Percentiles rank a stretch among this genome's conserved stretches.
phyloP scores from a whole-genome alignment of 1,140 invertebrate genomes.

The Papilio polytes region DNA sequence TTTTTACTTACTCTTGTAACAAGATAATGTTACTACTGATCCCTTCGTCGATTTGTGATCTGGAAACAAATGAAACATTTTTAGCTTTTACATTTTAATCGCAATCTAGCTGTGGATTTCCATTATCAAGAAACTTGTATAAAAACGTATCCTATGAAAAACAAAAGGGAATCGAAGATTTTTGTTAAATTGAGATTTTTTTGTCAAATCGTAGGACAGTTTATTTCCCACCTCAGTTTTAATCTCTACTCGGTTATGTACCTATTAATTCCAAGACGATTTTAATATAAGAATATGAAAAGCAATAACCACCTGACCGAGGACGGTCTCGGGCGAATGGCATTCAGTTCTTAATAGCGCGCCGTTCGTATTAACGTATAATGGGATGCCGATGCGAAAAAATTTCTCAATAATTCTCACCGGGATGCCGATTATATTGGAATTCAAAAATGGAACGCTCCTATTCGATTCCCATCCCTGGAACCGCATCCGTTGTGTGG shows the following conservation, averaged over 20 bases:
- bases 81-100: neutral
- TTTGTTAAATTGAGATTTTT: slow-evolving; percentile 24
- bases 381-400: slow-evolving; percentile 70
- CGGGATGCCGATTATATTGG: slow-evolving; percentile 49
- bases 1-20: slow-evolving; percentile 76
- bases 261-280: slow-evolving; percentile 38
- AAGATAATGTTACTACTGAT: slow-evolving; percentile 74
- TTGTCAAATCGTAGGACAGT: too few relatives aligned
- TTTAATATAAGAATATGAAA: slow-evolving; percentile 42
- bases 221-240: too few relatives aligned
- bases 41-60: slow-evolving; percentile 78
- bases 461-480: neutral
- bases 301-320: slow-evolving; percentile 40
- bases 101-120: too few relatives aligned
- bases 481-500: neutral
- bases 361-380: slow-evolving; percentile 57
- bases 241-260: neutral
- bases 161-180: neutral
- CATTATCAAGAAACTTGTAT: neutral
- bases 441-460: slow-evolving; percentile 56
- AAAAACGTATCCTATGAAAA: neutral
- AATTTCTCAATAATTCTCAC: slow-evolving; percentile 59
- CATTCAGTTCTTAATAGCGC: slow-evolving; percentile 56
- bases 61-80: slow-evolving; percentile 52
- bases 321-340: slow-evolving; percentile 42